Percentiles rank a stretch among this genome's conserved stretches.
These are phyloP conservation scores for Gobio occitaniae DNA, from an alignment of 2,797 vertebrate genomes.

Conservation along the genomic window DNA sequence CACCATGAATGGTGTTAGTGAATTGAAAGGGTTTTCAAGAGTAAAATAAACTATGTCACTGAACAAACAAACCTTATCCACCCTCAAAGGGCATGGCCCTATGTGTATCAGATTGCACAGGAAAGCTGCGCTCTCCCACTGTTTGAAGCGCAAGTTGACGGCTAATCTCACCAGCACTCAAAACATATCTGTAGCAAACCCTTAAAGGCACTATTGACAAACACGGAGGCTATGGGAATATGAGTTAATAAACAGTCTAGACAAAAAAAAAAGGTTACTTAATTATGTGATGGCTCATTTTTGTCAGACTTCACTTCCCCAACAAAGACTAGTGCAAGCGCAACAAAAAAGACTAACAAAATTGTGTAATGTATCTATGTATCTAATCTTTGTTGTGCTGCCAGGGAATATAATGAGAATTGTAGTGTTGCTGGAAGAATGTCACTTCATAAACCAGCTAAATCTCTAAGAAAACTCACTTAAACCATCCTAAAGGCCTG, in stretches of 20 bases:
- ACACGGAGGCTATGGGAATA: slow-evolving; percentile 42
- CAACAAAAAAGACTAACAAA: background rate
- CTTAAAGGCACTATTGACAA: slow-evolving; percentile 59
- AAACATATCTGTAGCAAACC: slow-evolving; percentile 75
- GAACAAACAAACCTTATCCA: slow-evolving; percentile 76
- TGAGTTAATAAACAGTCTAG: background rate
- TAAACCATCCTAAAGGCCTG: background rate
- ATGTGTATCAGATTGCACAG: slow-evolving; percentile 72
- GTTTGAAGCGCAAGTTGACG: slow-evolving; percentile 50
- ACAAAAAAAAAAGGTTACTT: background rate
- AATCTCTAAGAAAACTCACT: background rate
- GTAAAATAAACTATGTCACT: slow-evolving; percentile 79
- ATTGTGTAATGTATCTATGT: background rate
- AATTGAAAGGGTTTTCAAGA: slow-evolving; percentile 68
- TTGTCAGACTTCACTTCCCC: background rate
- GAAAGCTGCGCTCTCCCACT: slow-evolving; percentile 55
- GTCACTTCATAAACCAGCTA: background rate
- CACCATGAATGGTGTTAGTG: slow-evolving; percentile 77
- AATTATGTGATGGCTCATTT: background rate
- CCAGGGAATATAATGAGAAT: background rate
- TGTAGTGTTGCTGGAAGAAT: background rate
- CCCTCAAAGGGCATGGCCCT: slow-evolving; percentile 72
- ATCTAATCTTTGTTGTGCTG: background rate
- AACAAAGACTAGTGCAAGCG: background rate
- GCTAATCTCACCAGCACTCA: slow-evolving; percentile 68